Conservation (phyloP, 2,113 vertebrate species). For the Sinocyclocheilus anophthalmus region DNA sequence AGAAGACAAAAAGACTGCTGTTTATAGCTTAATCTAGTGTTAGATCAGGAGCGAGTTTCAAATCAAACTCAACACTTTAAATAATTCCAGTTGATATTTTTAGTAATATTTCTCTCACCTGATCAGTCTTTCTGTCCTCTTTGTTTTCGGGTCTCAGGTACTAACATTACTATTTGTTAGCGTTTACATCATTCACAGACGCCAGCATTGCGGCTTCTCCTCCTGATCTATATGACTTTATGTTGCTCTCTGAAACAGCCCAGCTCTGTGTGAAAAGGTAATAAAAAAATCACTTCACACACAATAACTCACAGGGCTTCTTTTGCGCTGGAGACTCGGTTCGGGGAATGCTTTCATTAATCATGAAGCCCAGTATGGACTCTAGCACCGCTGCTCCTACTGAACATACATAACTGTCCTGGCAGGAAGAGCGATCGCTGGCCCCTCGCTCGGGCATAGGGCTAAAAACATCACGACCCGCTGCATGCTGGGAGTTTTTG, state of each 20-base stretch:
- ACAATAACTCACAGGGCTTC: conserved; percentile 59
- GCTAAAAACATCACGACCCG: conserved; percentile 71
- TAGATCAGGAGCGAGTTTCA: not conserved
- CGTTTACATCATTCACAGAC: conserved; percentile 39
- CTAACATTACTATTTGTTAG: conserved; percentile 41
- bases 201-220: conserved; percentile 32
- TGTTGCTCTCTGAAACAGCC: conserved; percentile 47
- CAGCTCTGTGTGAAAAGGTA: conserved; percentile 50
- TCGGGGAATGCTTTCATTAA: conserved; percentile 58
- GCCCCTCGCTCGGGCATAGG: conserved; percentile 74
- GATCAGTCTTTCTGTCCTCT: conserved; percentile 7
- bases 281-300: conserved; percentile 61
- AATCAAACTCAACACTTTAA: not conserved
- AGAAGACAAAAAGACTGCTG: not conserved
- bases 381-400: conserved; percentile 38
- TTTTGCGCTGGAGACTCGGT: conserved; percentile 44
- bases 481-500: conserved; percentile 71
- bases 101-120: not conserved
- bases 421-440: conserved; percentile 72
- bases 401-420: conserved; percentile 71
- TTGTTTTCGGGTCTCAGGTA: not conserved
- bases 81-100: conserved; percentile 5
- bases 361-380: conserved; percentile 43
- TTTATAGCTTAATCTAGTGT: conserved; percentile 4
- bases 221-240: conserved; percentile 50